A percentile compares a stretch with the other conserved stretches of the same genome.
Conservation (phyloP, 2,113 vertebrate species). For the Dipodomys ordii region DNA sequence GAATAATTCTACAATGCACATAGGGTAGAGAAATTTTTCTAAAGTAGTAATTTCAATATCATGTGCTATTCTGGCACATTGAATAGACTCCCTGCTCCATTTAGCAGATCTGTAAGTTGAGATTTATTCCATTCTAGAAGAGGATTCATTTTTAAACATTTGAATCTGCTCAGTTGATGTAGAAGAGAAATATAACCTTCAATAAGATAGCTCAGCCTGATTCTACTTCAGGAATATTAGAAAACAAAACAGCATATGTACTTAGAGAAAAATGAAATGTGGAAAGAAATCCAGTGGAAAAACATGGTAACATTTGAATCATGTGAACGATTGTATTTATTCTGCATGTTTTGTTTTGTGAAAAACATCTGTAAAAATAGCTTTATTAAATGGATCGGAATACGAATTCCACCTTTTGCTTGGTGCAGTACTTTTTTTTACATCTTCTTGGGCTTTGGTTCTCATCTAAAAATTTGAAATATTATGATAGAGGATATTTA, state of each 20-base stretch:
- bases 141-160: background rate
- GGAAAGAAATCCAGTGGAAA: conserved; percentile 60
- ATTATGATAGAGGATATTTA: too few relatives aligned
- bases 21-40: background rate
- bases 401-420: too few relatives aligned
- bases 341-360: conserved; percentile 85
- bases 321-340: conserved; percentile 82
- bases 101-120: background rate
- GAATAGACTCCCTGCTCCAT: background rate
- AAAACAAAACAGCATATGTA: conserved; percentile 76
- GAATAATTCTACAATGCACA: background rate
- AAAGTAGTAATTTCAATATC: background rate
- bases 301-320: conserved; percentile 82
- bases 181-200: background rate
- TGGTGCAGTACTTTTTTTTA: too few relatives aligned
- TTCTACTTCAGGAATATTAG: conserved; percentile 76
- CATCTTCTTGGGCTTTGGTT: too few relatives aligned
- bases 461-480: too few relatives aligned
- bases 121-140: background rate
- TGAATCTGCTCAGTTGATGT: conserved; percentile 21
- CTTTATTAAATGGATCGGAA: conserved; percentile 43
- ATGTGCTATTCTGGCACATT: background rate
- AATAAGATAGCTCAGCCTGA: conserved; percentile 72
- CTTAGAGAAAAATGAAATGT: conserved; percentile 64
- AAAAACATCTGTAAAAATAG: conserved; percentile 82